Percentiles rank a stretch among this genome's conserved stretches.
Evolutionary conservation across 2,797 vertebrate species (phyloP).

Genomic region (Salarias fasciatus): DNA sequence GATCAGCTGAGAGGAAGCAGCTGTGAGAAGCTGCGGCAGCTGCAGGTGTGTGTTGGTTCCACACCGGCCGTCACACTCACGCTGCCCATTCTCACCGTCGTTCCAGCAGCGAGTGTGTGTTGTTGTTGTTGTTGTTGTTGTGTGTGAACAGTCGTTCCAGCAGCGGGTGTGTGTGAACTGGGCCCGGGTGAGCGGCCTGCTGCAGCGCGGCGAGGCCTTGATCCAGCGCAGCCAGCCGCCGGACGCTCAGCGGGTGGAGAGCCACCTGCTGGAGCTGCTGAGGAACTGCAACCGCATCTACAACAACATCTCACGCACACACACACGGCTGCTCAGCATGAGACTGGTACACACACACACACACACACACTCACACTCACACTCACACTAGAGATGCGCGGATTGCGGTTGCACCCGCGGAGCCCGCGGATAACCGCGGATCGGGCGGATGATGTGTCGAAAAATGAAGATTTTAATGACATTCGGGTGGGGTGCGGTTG

Average conservation of each 20-base stretch:
- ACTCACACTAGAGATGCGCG: too few relatives aligned
- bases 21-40: constrained; percentile 79
- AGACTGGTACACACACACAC: constrained; percentile 78
- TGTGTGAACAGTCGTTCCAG: constrained; percentile 78
- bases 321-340: constrained; percentile 87
- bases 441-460: too few relatives aligned
- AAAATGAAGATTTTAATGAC: too few relatives aligned
- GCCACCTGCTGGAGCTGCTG: constrained; percentile 81
- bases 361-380: background rate
- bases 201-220: constrained; percentile 80
- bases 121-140: background rate
- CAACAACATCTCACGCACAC: constrained; percentile 77
- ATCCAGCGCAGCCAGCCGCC: constrained; percentile 78
- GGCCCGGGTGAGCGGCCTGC: constrained; percentile 73
- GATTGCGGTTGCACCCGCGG: too few relatives aligned
- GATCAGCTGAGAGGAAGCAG: constrained; percentile 79
- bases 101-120: background rate
- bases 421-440: too few relatives aligned
- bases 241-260: constrained; percentile 77
- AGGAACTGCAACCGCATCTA: constrained; percentile 79
- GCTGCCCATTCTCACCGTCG: too few relatives aligned
- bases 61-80: too few relatives aligned
- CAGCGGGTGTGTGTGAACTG: constrained; percentile 80
- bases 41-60: constrained; percentile 77
- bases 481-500: too few relatives aligned